Percentiles rank a stretch among this genome's conserved stretches.
phyloP scores from a whole-genome alignment of 2,888 invertebrate species.

The Eustalomyia histrio region DNA sequence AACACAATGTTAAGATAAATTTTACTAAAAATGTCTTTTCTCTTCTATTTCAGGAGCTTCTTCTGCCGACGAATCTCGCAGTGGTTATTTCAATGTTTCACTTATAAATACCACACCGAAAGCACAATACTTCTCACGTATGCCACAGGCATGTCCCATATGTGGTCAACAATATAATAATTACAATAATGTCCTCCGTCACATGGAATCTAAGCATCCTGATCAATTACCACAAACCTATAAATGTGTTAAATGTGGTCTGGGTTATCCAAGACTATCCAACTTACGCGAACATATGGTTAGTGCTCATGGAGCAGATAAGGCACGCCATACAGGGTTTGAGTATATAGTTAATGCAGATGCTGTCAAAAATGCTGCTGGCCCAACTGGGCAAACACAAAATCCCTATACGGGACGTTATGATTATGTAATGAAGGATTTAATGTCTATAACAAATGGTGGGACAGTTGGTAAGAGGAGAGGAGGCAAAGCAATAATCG shows the following conservation, averaged over 20 bases:
- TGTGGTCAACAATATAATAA: slow-evolving; percentile 79
- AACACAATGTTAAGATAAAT: no score
- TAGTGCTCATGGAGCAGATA: slow-evolving; percentile 76
- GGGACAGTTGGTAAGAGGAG: slow-evolving; percentile 74
- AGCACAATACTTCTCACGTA: slow-evolving; percentile 77
- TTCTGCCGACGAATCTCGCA: slow-evolving; percentile 74
- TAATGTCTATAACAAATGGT: slow-evolving; percentile 79
- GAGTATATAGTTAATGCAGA: slow-evolving; percentile 78
- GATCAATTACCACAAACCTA: slow-evolving; percentile 79
- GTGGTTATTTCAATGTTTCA: slow-evolving; percentile 62
- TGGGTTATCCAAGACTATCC: slow-evolving; percentile 78
- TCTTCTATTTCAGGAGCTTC: slow-evolving; percentile 67
- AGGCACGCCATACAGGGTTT: slow-evolving; percentile 76
- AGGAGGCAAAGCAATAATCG: not conserved
- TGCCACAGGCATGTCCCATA: slow-evolving; percentile 79
- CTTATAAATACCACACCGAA: slow-evolving; percentile 69
- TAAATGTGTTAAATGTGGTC: slow-evolving; percentile 77
- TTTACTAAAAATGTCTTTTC: no score
- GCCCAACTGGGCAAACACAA: slow-evolving; percentile 67
- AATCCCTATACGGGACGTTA: slow-evolving; percentile 77
- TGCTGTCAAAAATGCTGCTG: slow-evolving; percentile 73
- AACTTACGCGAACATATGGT: slow-evolving; percentile 79
- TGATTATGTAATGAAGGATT: slow-evolving; percentile 79
- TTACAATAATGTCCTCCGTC: slow-evolving; percentile 79
- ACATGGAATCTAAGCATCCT: slow-evolving; percentile 80